Base-by-base conservation (phyloP, 64 coral and sea anemone genomes). In the Montipora cactus region DNA sequence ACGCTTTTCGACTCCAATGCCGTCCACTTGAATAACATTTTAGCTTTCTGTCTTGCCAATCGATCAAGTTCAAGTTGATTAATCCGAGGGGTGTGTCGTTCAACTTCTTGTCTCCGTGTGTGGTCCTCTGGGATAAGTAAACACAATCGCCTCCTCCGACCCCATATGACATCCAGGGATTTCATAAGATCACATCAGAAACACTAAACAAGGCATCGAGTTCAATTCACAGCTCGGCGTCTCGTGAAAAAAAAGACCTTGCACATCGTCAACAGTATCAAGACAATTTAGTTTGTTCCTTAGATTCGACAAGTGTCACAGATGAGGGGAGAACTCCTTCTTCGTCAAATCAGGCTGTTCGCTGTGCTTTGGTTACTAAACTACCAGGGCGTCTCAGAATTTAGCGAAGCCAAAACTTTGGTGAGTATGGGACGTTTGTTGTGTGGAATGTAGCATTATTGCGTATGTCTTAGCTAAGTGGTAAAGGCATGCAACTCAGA, bases 1-100 rank as follows among this genome's bases (percentile, higher is more conserved):
- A 71, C 68, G 46, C 82, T 12, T 45, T 20, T 69, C 44, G 67
- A 86, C 62, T 71, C 47, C 82, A 11, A 71, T 19, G 82, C 82
- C 47, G 66, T 71, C 59, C 47, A 49, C 67, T 86, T 70, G 46
- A 86, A 86, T 86, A 71, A 48, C 82, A 45, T 86, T 86, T 72
- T 86, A 86, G 64, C 47, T 86, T 86, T 70, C 82, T 50, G 82
- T 86, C 82, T 71, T 70, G 3, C 64, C 62, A 71, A 64, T 86
- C 62, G 64, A 86, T 86, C 66, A 86, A 50, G 7, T 86, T 86
- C 82, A 86, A 86, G 82, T 86, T 86, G 82, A 70, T 86, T 70
- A 86, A 70, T 64, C 82, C 44, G 22, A 67, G 82, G 81, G 82
- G 82, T 72, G 82, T 86, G 82, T 71, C 82, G 50, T 86, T 86